Conservation (phyloP, 2,113 vertebrate genomes). For the Platycercus adscitus region DNA sequence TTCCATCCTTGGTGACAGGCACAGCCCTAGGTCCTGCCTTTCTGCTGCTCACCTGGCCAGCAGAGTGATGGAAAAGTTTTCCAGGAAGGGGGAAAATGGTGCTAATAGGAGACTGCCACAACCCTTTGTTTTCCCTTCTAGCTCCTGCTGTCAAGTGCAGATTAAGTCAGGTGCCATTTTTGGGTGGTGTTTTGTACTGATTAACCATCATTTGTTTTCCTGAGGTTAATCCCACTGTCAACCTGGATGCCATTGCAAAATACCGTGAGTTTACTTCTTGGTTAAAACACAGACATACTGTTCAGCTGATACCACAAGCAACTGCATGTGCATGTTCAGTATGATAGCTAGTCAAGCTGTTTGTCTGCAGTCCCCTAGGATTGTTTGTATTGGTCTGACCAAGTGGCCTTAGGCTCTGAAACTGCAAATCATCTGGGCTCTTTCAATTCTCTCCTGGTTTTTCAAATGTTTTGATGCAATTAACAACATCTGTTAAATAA, state of each 20-base stretch:
- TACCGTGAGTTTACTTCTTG: background rate
- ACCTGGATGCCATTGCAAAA: background rate
- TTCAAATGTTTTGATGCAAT: background rate
- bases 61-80: background rate
- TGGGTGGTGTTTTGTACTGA: background rate
- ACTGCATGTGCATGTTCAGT: rapidly evolving
- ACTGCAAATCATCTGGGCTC: background rate
- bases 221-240: background rate
- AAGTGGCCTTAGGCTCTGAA: background rate
- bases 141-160: background rate
- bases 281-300: background rate
- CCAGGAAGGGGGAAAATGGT: background rate
- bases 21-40: background rate
- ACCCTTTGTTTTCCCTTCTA: background rate
- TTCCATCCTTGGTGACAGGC: background rate
- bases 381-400: background rate
- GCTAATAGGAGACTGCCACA: background rate
- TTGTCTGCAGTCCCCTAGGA: background rate
- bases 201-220: background rate
- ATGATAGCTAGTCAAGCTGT: background rate
- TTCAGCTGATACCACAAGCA: background rate
- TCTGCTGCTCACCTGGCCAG: background rate
- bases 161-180: background rate
- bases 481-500: background rate
- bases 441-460: background rate